phyloP scores from a whole-genome alignment of 2,797 vertebrate genomes.

The Chloroceryle inda region DNA sequence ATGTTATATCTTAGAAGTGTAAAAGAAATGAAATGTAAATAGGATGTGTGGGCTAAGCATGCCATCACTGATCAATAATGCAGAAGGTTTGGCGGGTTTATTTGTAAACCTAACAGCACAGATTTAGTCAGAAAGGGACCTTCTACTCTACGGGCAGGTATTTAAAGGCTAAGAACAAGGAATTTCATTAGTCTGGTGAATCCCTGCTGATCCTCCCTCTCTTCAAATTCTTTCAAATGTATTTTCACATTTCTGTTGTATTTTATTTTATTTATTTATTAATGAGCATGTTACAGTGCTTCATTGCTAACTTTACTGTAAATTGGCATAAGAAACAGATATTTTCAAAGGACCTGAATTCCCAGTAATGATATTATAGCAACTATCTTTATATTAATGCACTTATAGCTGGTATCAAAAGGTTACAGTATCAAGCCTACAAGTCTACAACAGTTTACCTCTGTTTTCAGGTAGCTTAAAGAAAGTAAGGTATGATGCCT shows the following conservation, averaged over 20 bases:
- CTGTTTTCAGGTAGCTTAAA: constrained; percentile 67
- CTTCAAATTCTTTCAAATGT: constrained; percentile 31
- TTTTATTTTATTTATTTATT: not conserved
- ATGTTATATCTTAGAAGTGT: not conserved
- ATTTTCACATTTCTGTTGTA: not conserved
- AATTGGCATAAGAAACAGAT: not conserved
- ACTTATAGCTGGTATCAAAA: constrained; percentile 22
- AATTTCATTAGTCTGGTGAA: constrained; percentile 39
- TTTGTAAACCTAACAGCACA: constrained; percentile 32
- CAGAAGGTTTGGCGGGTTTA: constrained; percentile 45
- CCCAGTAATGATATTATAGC: constrained; percentile 5
- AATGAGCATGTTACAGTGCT: not conserved
- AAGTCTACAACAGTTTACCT: constrained; percentile 44
- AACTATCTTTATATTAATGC: constrained; percentile 16
- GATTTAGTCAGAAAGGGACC: constrained; percentile 3
- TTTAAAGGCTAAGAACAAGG: constrained; percentile 45
- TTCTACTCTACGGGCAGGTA: not conserved
- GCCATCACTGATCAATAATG: constrained; percentile 56
- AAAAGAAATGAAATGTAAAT: constrained; percentile 45
- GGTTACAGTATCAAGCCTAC: constrained; percentile 9
- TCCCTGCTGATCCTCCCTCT: constrained; percentile 14
- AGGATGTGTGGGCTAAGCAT: not conserved
- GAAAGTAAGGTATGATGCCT: constrained; percentile 28
- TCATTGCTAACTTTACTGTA: not conserved
- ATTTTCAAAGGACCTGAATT: constrained; percentile 8